Evolutionary conservation across 2,113 vertebrate species (phyloP).

Genomic region (Indicator maculatus): DNA sequence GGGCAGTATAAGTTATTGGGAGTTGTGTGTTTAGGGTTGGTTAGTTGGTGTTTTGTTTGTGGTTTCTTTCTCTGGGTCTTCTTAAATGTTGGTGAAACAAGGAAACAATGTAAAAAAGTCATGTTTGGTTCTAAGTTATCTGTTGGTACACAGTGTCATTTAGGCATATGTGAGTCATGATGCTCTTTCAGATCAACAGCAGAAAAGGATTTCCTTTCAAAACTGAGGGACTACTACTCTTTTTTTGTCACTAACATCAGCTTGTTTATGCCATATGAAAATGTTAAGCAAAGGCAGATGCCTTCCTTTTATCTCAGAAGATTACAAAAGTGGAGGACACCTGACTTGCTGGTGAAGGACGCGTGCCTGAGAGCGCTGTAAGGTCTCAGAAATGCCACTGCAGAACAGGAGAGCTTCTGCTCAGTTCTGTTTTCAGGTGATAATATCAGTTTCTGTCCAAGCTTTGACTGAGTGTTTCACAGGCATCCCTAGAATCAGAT

Average conservation of each 20-base stretch:
- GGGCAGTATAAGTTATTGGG: neutral
- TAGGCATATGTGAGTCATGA: neutral
- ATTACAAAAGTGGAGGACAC: neutral
- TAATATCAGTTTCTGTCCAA: neutral
- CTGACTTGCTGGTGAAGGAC: neutral
- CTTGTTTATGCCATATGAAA: neutral
- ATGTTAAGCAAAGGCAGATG: neutral
- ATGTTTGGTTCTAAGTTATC: neutral
- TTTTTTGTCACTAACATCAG: neutral
- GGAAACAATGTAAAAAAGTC: neutral
- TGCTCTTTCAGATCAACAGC: neutral
- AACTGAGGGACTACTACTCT: neutral
- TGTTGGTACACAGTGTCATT: rapidly evolving
- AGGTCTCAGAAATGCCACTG: rapidly evolving
- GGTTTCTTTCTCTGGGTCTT: neutral
- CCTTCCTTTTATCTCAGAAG: constrained; percentile 5
- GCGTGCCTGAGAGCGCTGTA: neutral
- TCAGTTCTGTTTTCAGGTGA: neutral
- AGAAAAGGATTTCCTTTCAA: constrained; percentile 18
- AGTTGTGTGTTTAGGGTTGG: neutral
- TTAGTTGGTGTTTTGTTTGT: neutral
- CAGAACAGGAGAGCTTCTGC: neutral
- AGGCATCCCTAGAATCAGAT: neutral
- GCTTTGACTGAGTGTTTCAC: neutral
- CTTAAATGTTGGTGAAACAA: neutral